phyloP scores from a whole-genome alignment of 2,113 vertebrate genomes.

The Phrynosoma blainvillii region DNA sequence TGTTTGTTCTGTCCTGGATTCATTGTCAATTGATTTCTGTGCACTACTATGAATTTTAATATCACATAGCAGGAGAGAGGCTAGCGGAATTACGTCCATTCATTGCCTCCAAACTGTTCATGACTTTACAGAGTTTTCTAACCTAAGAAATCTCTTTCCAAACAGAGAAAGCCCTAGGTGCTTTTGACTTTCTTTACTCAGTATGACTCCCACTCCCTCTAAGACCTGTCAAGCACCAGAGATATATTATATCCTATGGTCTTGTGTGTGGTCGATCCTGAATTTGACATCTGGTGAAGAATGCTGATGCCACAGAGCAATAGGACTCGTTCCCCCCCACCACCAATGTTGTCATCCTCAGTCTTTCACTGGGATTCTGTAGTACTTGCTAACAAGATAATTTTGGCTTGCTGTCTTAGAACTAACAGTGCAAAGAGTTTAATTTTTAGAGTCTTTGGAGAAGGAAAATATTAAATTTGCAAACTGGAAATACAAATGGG shows the following conservation, averaged over 20 bases:
- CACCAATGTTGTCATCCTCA: not conserved
- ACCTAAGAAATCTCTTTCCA: not conserved
- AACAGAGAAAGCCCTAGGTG: not conserved
- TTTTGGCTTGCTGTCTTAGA: no score
- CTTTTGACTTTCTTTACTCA: no score
- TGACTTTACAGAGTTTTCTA: rapidly evolving
- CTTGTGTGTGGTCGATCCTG: not conserved
- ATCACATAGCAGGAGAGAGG: no score
- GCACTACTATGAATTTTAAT: not conserved
- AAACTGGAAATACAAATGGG: no score
- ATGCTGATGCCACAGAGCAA: not conserved
- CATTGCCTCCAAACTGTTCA: not conserved
- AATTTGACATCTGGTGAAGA: not conserved
- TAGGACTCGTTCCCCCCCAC: no score
- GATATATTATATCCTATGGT: no score
- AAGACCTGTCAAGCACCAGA: not conserved
- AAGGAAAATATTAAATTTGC: no score
- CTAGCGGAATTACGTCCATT: not conserved
- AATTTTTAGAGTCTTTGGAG: no score
- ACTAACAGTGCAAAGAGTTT: no score
- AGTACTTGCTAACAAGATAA: not conserved
- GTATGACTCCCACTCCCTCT: not conserved
- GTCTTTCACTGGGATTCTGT: not conserved
- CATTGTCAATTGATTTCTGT: not conserved
- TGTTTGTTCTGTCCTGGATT: not conserved